Base-by-base conservation (phyloP, 2,888 invertebrate genomes). In the Lasiommata megera region DNA sequence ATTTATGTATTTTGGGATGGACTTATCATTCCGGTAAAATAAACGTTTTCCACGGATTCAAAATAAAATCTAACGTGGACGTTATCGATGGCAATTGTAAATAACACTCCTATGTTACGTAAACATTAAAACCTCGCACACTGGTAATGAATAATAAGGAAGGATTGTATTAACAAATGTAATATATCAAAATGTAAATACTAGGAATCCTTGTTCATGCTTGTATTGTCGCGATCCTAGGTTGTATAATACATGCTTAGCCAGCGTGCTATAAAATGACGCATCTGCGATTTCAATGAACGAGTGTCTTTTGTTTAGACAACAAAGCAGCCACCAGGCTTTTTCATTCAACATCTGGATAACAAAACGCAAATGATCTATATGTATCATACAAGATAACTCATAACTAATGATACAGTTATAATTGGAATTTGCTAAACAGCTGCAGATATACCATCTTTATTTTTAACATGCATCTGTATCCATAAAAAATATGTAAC, bases 281-380 rank as follows among this genome's bases (percentile, higher is more conserved):
- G 60, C 57, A 61, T 46, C 54, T 54, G 58, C 54, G 47, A 54
- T 61, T 61, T 52, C 51, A 55, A 60, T 60, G 56, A 54, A 37
- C 34, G 28, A 31, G 28, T 44, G 18, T 52, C 51, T 57, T 60
- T 62, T 60, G 60, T 60, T 47, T 60, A 41, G 16, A 43, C 38
- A 56, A 54, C 60, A 54, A 61, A 57, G 54, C 43, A 52, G 34
- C 34, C 17, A 37, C 12, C 16, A 48, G n/a, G 48, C 36, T 37
- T 48, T 37, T 48, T 48, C 36, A 48, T 48, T 48, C 36, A 48
- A 37, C 48, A 37, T 48, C 8, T 46, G 44, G 28, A 44, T n/a
- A 28, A 8, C 28, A 28, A 18, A 41, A 41, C 23, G 28, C 9
- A 14, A 44, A 18, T 12, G 23, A 9, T 12, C 14, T 28, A 9